phyloP scores from a whole-genome alignment of 2,888 invertebrate species.

The Siphlonurus alternatus region DNA sequence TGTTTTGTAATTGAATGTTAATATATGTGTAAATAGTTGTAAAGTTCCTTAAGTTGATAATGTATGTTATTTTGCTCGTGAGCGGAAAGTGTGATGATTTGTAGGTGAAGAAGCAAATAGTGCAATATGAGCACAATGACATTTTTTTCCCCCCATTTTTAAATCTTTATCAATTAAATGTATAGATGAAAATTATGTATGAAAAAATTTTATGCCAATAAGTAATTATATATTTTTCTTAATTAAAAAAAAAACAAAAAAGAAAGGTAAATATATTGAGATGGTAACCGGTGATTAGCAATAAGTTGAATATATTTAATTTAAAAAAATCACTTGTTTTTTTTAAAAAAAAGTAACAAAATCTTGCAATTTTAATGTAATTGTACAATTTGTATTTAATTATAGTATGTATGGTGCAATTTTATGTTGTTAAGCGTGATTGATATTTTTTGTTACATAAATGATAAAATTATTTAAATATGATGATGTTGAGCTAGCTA shows the following conservation, averaged over 20 bases:
- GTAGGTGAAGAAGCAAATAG: too few relatives aligned
- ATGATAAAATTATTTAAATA: not conserved
- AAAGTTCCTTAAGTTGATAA: not conserved
- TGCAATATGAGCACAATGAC: too few relatives aligned
- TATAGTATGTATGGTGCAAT: not conserved
- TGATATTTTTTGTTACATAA: not conserved
- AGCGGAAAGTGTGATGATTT: not conserved
- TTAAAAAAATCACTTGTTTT: not conserved
- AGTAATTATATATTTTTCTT: too few relatives aligned
- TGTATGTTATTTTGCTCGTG: not conserved
- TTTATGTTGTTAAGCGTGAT: not conserved
- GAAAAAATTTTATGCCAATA: too few relatives aligned
- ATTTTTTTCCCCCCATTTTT: too few relatives aligned
- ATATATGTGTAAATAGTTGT: too few relatives aligned
- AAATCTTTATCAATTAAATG: too few relatives aligned
- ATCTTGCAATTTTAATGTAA: not conserved
- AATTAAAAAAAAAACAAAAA: not conserved
- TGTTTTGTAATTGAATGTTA: not conserved
- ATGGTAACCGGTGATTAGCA: not conserved
- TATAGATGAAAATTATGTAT: too few relatives aligned
- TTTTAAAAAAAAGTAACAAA: not conserved
- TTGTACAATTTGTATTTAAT: not conserved
- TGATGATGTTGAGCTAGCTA: not conserved
- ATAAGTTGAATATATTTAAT: not conserved
- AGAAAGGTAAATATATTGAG: not conserved